Conservation (phyloP, 1,140 invertebrate genomes). For the Notospermus geniculatus region DNA sequence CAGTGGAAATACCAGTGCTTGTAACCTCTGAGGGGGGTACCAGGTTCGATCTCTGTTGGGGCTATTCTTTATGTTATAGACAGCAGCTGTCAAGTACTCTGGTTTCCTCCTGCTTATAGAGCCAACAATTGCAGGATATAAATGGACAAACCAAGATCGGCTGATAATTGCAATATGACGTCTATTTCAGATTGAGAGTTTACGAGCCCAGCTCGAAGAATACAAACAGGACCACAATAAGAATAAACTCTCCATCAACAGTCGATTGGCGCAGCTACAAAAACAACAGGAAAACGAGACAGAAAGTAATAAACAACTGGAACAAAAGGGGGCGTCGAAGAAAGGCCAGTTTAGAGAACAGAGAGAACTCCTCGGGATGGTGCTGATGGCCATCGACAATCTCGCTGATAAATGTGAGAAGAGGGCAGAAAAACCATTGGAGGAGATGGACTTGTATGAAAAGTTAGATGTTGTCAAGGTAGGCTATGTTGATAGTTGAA, state of each 20-base stretch:
- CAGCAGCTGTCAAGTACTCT: too few species aligned
- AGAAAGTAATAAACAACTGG: conserved; percentile 38
- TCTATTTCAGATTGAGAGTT: conserved; percentile 37
- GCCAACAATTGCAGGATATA: too few species aligned
- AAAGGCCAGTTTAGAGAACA: conserved; percentile 43
- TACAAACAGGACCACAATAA: conserved; percentile 48
- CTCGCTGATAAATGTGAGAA: conserved; percentile 50
- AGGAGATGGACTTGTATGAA: conserved; percentile 35
- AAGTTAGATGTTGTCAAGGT: conserved; percentile 45
- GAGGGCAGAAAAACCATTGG: conserved; percentile 30
- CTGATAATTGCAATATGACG: background rate
- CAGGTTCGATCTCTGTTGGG: too few species aligned
- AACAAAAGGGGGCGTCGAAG: conserved; percentile 35
- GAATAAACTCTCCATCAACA: conserved; percentile 44
- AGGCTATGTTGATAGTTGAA: conserved; percentile 14
- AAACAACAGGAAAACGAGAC: conserved; percentile 35
- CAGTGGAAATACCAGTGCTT: too few species aligned
- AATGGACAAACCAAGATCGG: too few species aligned
- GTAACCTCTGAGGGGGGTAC: too few species aligned
- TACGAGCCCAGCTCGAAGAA: conserved; percentile 37
- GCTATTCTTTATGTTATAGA: too few species aligned
- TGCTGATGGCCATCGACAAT: conserved; percentile 52
- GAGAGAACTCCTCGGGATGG: conserved; percentile 43
- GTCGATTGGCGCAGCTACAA: conserved; percentile 38
- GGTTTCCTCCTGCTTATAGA: too few species aligned